Percentiles rank a stretch among this genome's conserved stretches.
These are phyloP conservation scores for Thripadectes ignobilis DNA, from an alignment of 2,797 vertebrate species.

Conservation along the genomic window DNA sequence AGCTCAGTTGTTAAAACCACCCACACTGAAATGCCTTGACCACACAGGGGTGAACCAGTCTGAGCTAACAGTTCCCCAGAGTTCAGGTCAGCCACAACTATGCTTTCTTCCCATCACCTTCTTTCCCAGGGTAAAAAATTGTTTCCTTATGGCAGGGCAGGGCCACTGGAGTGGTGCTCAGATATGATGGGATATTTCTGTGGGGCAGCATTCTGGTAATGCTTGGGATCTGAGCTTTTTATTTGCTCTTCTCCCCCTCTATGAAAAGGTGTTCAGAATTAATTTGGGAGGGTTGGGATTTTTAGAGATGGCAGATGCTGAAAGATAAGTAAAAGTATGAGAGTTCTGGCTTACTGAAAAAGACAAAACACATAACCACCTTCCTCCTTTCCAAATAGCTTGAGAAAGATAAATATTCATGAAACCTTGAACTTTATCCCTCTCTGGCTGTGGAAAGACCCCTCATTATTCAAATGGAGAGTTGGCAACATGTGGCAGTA, in stretches of 20 bases:
- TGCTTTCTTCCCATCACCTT: neutral
- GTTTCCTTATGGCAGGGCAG: neutral
- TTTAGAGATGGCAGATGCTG: neutral
- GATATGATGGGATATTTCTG: neutral
- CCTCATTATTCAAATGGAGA: neutral
- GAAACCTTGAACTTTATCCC: neutral
- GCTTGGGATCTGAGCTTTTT: neutral
- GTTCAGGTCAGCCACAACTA: neutral
- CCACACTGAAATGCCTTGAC: neutral
- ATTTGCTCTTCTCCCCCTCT: neutral
- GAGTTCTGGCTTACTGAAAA: neutral
- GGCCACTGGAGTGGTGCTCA: neutral
- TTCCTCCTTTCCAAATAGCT: neutral
- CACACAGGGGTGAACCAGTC: neutral
- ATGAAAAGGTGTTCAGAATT: neutral
- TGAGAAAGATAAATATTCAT: neutral
- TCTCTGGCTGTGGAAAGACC: neutral
- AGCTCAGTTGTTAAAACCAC: conserved; percentile 9
- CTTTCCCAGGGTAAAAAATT: neutral
- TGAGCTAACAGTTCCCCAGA: neutral
- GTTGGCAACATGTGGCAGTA: neutral
- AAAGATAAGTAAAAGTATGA: neutral
- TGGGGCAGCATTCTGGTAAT: neutral
- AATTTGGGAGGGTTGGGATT: neutral
- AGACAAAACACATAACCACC: neutral